Conservation (phyloP, 2,113 vertebrate genomes). For the Suncus etruscus region DNA sequence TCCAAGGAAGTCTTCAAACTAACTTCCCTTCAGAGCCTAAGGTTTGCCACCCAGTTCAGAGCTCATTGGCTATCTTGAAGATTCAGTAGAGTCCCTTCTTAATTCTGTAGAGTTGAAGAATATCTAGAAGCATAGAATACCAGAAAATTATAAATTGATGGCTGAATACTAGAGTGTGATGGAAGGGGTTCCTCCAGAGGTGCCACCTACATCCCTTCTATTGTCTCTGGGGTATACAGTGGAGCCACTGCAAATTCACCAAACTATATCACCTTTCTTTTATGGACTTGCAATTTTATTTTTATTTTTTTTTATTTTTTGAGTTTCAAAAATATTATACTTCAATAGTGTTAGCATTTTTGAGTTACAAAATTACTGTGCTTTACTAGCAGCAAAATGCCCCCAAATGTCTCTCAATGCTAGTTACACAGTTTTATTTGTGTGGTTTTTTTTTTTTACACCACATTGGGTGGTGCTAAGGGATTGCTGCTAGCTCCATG, state of each 20-base stretch:
- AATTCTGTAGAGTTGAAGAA: constrained; percentile 7
- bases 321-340: no score
- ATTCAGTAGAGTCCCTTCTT: constrained; percentile 22
- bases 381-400: no score
- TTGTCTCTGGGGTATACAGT: not conserved
- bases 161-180: not conserved
- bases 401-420: no score
- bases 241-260: not conserved
- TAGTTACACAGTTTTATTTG: no score
- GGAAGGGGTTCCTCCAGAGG: not conserved
- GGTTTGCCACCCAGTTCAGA: not conserved
- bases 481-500: no score
- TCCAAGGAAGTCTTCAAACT: not conserved
- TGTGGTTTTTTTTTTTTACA: no score
- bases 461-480: no score
- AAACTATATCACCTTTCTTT: not conserved
- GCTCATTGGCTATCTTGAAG: not conserved
- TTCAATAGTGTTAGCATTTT: no score
- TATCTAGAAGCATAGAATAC: constrained; percentile 33
- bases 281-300: not conserved
- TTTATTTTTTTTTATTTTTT: not conserved
- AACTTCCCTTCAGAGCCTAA: not conserved
- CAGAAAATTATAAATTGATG: not conserved
- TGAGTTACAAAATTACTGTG: no score
- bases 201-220: no score